These are phyloP conservation scores for Neuroterus valhalla DNA, from an alignment of 1,140 invertebrate genomes.

Conservation along the genomic window DNA sequence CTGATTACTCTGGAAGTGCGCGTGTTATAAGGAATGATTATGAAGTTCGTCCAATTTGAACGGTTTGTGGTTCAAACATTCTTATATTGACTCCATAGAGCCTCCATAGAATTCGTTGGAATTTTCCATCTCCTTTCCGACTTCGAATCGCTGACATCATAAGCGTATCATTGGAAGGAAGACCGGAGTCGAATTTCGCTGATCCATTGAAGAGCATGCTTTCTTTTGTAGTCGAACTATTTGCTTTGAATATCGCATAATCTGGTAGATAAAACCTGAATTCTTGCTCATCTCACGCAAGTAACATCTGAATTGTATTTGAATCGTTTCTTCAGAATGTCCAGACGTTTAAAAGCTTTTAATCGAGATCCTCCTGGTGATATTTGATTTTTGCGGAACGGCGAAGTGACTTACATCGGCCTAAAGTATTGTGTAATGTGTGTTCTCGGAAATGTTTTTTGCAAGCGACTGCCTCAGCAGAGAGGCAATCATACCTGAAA, in stretches of 20 bases:
- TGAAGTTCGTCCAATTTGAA: not conserved
- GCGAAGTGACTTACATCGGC: too few species aligned
- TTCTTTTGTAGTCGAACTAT: constrained; percentile 69
- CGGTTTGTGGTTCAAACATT: not conserved
- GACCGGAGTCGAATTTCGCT: too few species aligned
- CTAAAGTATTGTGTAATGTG: too few species aligned
- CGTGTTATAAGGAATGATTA: not conserved
- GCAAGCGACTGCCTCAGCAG: not conserved
- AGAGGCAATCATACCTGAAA: not conserved
- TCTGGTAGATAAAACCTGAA: constrained; percentile 43
- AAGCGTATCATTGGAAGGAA: too few species aligned
- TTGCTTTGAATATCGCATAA: constrained; percentile 57
- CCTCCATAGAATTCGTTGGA: not conserved
- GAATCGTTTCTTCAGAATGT: constrained; percentile 35
- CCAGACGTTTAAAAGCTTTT: too few species aligned
- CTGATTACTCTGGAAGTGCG: not conserved
- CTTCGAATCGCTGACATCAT: constrained; percentile 63
- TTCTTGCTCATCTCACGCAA: not conserved
- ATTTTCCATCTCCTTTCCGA: not conserved
- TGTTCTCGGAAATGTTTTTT: not conserved
- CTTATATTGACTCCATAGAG: not conserved
- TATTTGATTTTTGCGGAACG: too few species aligned
- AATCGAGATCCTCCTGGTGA: too few species aligned
- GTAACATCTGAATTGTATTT: constrained; percentile 38
- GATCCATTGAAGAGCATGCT: too few species aligned